Conservation (phyloP, 2,113 vertebrate genomes). For the Cairina moschata region DNA sequence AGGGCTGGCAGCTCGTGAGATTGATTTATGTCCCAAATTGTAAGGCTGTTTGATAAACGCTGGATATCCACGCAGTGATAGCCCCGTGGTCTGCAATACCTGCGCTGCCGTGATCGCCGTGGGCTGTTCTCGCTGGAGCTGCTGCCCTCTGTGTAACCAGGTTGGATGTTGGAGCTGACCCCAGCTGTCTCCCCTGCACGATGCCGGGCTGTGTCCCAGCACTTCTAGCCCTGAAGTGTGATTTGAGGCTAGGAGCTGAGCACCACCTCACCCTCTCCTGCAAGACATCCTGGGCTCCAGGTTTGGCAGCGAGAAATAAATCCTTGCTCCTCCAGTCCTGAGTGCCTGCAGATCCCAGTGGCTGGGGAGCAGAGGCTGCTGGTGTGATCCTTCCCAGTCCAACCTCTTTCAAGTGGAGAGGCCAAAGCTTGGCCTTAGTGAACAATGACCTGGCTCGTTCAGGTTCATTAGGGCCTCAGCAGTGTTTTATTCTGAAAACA, state of each 20-base stretch:
- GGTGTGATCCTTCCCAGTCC: neutral
- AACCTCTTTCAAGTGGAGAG: neutral
- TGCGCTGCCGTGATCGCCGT: neutral
- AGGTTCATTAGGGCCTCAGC: neutral
- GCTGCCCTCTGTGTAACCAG: neutral
- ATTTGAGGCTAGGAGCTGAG: neutral
- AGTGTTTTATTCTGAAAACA: neutral
- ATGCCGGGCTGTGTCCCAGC: neutral
- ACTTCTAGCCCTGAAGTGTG: neutral
- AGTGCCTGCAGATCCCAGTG: neutral
- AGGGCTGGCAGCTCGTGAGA: slow-evolving; percentile 25
- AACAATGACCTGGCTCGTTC: neutral
- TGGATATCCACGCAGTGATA: neutral
- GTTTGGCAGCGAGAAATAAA: neutral
- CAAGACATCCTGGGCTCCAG: neutral
- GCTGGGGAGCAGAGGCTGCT: neutral
- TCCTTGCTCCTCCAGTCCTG: rapidly evolving
- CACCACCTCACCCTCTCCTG: neutral
- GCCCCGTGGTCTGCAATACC: neutral
- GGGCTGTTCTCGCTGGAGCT: neutral
- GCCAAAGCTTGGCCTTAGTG: neutral
- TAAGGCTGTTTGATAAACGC: neutral
- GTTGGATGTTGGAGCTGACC: neutral
- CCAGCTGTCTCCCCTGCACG: rapidly evolving
- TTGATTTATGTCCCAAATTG: slow-evolving; percentile 14